Conservation (phyloP, 2,888 invertebrate species). For the Drosophila greeni region DNA sequence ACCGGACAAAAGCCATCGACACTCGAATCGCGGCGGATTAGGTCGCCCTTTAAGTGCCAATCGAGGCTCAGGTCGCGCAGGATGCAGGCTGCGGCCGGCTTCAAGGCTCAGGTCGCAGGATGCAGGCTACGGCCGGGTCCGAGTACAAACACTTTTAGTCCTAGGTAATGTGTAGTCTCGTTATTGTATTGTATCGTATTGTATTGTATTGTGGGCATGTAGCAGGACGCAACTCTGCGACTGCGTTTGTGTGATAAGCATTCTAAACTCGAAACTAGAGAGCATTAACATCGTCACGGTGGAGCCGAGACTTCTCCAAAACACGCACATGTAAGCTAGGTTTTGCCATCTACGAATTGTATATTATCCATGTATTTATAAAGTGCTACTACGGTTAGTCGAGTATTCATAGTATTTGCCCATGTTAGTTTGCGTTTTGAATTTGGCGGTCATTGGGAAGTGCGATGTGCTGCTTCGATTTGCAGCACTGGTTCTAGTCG, state of each 20-base stretch:
- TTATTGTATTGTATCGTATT: neutral
- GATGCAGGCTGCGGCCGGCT: neutral
- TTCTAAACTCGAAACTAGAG: conserved; percentile 13
- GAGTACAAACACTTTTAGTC: conserved; percentile 10
- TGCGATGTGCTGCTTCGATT: neutral
- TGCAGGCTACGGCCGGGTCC: neutral
- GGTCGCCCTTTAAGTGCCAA: conserved; percentile 25
- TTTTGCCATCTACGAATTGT: neutral
- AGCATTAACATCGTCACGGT: conserved; percentile 15
- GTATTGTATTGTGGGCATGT: neutral
- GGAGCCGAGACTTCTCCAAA: conserved; percentile 11
- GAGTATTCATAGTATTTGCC: neutral
- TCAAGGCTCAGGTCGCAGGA: conserved; percentile 5
- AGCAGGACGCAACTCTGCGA: conserved; percentile 1
- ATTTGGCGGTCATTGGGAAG: conserved; percentile 8
- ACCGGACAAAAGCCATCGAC: neutral
- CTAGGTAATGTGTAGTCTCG: conserved; percentile 11
- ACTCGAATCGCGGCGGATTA: conserved; percentile 5
- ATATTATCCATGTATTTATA: conserved; percentile 14
- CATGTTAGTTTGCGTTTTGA: neutral
- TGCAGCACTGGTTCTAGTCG: neutral
- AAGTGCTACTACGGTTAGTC: conserved; percentile 2
- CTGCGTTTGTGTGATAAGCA: conserved; percentile 30
- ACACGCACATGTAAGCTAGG: conserved; percentile 19
- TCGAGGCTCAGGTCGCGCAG: conserved; percentile 10